These are phyloP conservation scores for Sebastes schlegelii DNA, from an alignment of 2,113 vertebrate genomes.

Conservation along the genomic window DNA sequence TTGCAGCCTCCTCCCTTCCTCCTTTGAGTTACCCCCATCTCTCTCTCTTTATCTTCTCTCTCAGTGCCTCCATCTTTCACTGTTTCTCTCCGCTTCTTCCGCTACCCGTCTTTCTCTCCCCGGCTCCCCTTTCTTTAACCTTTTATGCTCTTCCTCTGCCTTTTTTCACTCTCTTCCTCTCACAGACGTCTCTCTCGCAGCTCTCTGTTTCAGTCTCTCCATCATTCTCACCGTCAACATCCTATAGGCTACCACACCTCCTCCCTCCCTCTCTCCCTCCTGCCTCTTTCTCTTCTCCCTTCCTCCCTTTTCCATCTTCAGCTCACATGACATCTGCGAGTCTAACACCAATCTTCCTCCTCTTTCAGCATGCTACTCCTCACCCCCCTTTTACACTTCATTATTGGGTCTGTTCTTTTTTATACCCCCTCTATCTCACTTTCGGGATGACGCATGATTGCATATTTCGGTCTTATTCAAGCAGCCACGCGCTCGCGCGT, in stretches of 20 bases:
- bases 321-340: slow-evolving; percentile 73
- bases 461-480: slow-evolving; percentile 69
- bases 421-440: slow-evolving; percentile 59
- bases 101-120: slow-evolving; percentile 48
- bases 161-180: slow-evolving; percentile 43
- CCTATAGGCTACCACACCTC: slow-evolving; percentile 37
- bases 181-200: slow-evolving; percentile 27
- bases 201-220: slow-evolving; percentile 60
- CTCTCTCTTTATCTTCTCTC: slow-evolving; percentile 59
- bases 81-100: slow-evolving; percentile 52
- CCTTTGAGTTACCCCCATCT: slow-evolving; percentile 52
- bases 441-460: slow-evolving; percentile 67
- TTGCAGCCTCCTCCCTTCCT: slow-evolving; percentile 47
- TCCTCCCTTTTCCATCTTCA: slow-evolving; percentile 38
- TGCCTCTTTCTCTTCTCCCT: slow-evolving; percentile 31
- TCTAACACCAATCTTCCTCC: slow-evolving; percentile 59
- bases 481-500: slow-evolving; percentile 31
- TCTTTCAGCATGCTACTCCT: slow-evolving; percentile 53
- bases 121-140: slow-evolving; percentile 61
- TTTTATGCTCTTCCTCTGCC: slow-evolving; percentile 57
- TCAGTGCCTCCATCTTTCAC: slow-evolving; percentile 55
- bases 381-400: slow-evolving; percentile 68
- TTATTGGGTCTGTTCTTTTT: slow-evolving; percentile 69
- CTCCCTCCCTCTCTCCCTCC: slow-evolving; percentile 22
- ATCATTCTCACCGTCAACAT: slow-evolving; percentile 45